Evolutionary conservation across 2,888 invertebrate species (phyloP), one percentile per base, ranked within the genome.

Genomic region (Trileptium ribeirensis): DNA sequence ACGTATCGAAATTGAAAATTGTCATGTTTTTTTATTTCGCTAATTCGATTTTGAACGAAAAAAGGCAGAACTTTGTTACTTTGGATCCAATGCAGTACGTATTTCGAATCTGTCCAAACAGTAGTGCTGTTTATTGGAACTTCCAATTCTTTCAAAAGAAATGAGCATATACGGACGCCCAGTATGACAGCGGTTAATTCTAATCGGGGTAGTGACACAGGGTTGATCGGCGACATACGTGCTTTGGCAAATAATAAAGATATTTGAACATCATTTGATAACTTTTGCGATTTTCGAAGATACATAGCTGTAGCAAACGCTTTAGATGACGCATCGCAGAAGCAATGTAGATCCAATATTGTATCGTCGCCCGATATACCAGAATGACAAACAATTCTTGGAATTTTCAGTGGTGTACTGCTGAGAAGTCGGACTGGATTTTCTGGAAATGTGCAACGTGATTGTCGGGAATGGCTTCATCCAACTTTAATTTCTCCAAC

Each of bases 121-220:
- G 36, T n/a, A 8, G 36, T 29, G 15, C 36, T 70, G 3, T 3
- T 29, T 8, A 70, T 29, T 19, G 70, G 70, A 15, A 70, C 8
- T 15, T 36, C 33, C 15, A 70, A 29, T n/a, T 70, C 33, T 70
- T 70, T 3, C 29, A 15, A 8, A 29, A n/a, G 33, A n/a, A 70
- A 70, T 19, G 8, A 31, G 70, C 33, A 33, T 70, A 36, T 36
- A 15, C 70, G 70, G 15, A 70, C 70, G 15, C 81, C 81, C 1
- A 81, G 15, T 8, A 82, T n/a, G 1, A 74, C 24, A 67, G 80
- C 81, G 29, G 82, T 19, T 2, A 81, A 51, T 38, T 81, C 81
- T 24, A 81, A 39, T 33, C 81, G 67, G 15, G 81, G 81, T 36
- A 81, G 36, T 31, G 67, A 31, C 8, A 81, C 37, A 1, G 3